These are phyloP conservation scores for Brachionus manjavacas DNA, from an alignment of 1,140 invertebrate species.

Conservation along the genomic window DNA sequence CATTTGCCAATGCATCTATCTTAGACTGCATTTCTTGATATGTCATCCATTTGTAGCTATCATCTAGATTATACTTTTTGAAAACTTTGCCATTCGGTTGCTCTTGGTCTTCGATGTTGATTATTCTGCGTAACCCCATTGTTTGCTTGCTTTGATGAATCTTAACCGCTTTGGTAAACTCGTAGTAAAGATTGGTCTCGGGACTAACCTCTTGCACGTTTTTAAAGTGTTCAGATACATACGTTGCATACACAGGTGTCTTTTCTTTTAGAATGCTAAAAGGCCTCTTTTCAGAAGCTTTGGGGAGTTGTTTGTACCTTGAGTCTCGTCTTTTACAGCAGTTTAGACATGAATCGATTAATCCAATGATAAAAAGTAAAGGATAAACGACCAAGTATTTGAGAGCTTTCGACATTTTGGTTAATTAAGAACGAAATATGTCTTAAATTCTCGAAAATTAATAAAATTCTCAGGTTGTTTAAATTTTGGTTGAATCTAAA, in stretches of 20 bases:
- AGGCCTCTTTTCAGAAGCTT: neutral
- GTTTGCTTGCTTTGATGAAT: neutral
- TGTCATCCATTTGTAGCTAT: conserved; percentile 84
- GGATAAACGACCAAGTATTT: conserved; percentile 37
- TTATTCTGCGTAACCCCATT: conserved; percentile 66
- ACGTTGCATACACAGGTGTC: neutral
- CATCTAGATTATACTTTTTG: conserved; percentile 70
- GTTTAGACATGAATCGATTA: conserved; percentile 11
- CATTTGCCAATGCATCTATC: conserved; percentile 68
- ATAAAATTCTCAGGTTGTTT: neutral
- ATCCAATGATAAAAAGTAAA: neutral
- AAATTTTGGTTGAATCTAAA: neutral
- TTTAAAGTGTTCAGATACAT: neutral
- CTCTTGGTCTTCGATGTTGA: conserved; percentile 84
- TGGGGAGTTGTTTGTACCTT: conserved; percentile 10
- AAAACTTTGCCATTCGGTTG: conserved; percentile 89
- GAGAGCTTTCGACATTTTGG: conserved; percentile 4
- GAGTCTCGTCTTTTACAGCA: neutral
- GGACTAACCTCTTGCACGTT: neutral
- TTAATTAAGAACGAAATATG: neutral
- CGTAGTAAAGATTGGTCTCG: neutral
- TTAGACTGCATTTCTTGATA: conserved; percentile 72
- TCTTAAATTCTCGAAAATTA: neutral
- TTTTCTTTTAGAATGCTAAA: conserved; percentile 10
- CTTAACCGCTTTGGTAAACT: neutral